These are phyloP conservation scores for Mustela nigripes DNA, from an alignment of 2,113 vertebrate species.

Conservation along the genomic window DNA sequence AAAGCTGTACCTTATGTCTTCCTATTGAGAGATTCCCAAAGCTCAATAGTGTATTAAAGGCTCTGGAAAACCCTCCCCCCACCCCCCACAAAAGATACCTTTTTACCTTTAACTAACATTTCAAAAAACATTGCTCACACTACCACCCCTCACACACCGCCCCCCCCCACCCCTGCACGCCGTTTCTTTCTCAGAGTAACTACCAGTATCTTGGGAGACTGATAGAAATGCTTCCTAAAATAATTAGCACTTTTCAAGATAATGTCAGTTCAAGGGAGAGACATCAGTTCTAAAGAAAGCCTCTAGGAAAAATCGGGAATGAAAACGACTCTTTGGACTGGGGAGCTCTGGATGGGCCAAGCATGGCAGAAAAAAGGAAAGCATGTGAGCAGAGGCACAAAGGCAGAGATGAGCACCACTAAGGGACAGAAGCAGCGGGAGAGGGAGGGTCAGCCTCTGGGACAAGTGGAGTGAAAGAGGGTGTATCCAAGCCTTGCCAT, in stretches of 20 bases:
- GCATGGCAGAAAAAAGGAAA: neutral
- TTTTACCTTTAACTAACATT: conserved; percentile 26
- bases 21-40: neutral
- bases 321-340: neutral
- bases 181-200: conserved; percentile 25
- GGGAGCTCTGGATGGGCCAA: neutral
- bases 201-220: neutral
- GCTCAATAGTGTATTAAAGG: neutral
- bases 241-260: neutral
- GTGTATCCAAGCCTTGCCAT: neutral
- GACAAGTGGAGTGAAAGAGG: neutral
- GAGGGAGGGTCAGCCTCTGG: neutral
- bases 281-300: neutral
- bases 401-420: neutral
- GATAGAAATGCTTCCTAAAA: conserved; percentile 7
- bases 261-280: neutral
- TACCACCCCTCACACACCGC: too few species aligned
- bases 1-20: neutral
- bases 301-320: neutral
- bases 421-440: neutral
- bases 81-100: too few species aligned
- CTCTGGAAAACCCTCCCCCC: neutral
- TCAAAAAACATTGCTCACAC: neutral
- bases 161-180: too few species aligned
- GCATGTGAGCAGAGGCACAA: neutral